Conservation (phyloP, 2,888 invertebrate species). For the Polyommatus icarus region DNA sequence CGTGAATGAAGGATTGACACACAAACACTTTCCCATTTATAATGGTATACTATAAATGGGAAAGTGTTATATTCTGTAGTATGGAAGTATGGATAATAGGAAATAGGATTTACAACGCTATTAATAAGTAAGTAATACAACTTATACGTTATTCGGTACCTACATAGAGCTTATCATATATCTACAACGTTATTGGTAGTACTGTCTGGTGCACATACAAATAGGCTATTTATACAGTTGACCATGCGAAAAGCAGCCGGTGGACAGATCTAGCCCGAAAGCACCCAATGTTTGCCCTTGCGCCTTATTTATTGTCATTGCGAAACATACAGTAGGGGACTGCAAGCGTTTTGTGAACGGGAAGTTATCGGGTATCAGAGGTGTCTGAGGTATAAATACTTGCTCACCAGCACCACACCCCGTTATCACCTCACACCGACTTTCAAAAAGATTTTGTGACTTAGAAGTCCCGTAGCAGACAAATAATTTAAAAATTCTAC, state of each 20-base stretch:
- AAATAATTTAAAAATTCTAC: background rate
- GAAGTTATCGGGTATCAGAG: background rate
- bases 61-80: too few relatives aligned
- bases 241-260: background rate
- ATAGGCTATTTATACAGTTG: background rate
- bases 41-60: too few relatives aligned
- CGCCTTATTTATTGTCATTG: background rate
- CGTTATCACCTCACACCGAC: background rate
- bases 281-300: background rate
- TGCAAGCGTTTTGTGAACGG: background rate
- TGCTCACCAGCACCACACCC: background rate
- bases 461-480: background rate
- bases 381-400: background rate
- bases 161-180: too few relatives aligned
- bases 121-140: too few relatives aligned
- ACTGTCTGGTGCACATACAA: too few relatives aligned
- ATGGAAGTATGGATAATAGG: too few relatives aligned
- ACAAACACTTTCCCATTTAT: too few relatives aligned
- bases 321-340: background rate
- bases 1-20: too few relatives aligned
- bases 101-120: too few relatives aligned
- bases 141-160: too few relatives aligned
- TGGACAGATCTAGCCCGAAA: background rate
- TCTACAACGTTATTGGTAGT: too few relatives aligned
- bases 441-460: background rate